phyloP scores from a whole-genome alignment of 2,888 invertebrate species.

The Stictocephala bisonia region DNA sequence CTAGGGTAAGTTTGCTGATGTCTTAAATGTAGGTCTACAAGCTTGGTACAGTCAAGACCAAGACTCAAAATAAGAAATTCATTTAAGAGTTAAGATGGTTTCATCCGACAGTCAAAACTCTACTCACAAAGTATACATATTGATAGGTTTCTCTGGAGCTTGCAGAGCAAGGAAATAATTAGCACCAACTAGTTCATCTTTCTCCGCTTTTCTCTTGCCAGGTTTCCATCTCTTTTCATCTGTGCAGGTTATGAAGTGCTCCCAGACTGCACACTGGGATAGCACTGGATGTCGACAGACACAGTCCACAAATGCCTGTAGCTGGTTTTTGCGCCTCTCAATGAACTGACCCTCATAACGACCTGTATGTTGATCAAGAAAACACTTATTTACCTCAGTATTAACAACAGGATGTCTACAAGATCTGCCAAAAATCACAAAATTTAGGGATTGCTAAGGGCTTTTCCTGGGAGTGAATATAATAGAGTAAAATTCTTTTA shows the following conservation, averaged over 20 bases:
- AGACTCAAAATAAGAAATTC: too few species aligned
- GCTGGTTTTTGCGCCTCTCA: constrained; percentile 90
- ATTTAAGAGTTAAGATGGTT: too few species aligned
- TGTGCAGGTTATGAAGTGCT: constrained; percentile 96
- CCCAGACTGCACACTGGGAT: constrained; percentile 92
- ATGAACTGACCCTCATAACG: constrained; percentile 98
- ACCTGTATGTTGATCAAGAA: constrained; percentile 69
- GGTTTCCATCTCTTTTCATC: constrained; percentile 98
- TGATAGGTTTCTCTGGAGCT: constrained; percentile 82
- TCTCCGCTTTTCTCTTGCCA: constrained; percentile 95
- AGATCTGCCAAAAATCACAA: too few species aligned
- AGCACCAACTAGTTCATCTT: constrained; percentile 89
- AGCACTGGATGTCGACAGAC: constrained; percentile 97
- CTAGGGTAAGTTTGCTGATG: too few species aligned
- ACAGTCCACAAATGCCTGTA: constrained; percentile 97
- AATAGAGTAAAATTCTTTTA: too few species aligned
- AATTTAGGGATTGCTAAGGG: too few species aligned
- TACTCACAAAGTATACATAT: constrained; percentile 66
- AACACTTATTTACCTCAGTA: too few species aligned
- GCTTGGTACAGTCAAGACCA: too few species aligned
- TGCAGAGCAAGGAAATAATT: constrained; percentile 92
- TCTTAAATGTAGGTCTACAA: too few species aligned
- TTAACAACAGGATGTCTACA: too few species aligned
- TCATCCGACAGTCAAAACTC: too few species aligned
- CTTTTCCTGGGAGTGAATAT: too few species aligned